Evolutionary conservation across 2,113 vertebrate genomes (phyloP), one percentile per base, ranked within the genome.

Genomic region (Stercorarius parasiticus): DNA sequence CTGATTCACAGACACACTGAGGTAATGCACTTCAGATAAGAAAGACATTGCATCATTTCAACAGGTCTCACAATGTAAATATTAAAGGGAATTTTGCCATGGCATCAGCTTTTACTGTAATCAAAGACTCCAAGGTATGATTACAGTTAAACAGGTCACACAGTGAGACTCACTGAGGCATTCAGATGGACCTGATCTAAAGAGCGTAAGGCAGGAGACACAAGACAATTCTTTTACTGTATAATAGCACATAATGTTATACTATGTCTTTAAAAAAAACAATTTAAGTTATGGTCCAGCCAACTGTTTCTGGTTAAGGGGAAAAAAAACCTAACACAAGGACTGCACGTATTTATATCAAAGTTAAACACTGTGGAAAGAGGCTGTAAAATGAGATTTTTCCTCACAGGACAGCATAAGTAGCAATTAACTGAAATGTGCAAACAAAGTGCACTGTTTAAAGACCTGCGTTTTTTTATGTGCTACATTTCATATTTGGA

Each of bases 1-100:
- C 98, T 98, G 98, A 98, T 97, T 98, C 98, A 98, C 94, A 96
- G 96, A 93, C 92, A 97, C 66, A 86, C 81, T 98, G 97, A 97
- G 97, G 97, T 98, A 98, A 98, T 97, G 96, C 89, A 95, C 96
- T 98, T 96, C 92, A 73, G 84, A 92, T 50, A 86, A 95, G 80
- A 72, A 86, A 77, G 88, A 94, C 94, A 97, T 98, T 97, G 96
- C 96, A 96, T 97, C 98, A 98, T 97, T 97, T 96, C 80, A 83
- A 77, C 71, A 97, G 97, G 93, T 96, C 97, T 96, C 95, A 59
- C 80, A 65, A 90, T 78, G 69, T 90, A 93, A 93, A 97, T 97
- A 95, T 95, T 97, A 96, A 98, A 97, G 93, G 59, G 79, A 95
- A 94, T 97, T 98, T 98, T 86, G 95, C 45, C 32, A 86, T 94